Conservation (phyloP, 2,797 vertebrate genomes). For the Squalus acanthias region DNA sequence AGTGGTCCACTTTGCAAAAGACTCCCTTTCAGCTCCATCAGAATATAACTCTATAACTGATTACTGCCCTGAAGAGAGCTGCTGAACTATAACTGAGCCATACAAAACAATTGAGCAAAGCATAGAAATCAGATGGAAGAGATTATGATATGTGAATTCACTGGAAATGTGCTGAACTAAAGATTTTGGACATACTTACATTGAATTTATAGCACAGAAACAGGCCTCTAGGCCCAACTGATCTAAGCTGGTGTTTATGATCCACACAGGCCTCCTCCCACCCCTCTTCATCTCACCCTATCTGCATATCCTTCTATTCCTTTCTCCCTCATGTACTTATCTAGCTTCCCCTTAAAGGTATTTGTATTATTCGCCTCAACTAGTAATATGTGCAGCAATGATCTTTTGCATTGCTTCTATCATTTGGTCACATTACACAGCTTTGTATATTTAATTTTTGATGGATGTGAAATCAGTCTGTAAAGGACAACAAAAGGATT, state of each 20-base stretch:
- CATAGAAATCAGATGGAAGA: background rate
- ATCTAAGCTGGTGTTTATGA: background rate
- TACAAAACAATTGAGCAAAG: background rate
- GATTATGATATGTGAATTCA: background rate
- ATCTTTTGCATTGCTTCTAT: background rate
- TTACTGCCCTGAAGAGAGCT: background rate
- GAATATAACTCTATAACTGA: background rate
- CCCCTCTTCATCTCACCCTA: background rate
- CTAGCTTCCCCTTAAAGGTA: background rate
- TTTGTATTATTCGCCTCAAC: background rate
- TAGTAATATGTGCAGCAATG: background rate
- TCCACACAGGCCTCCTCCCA: background rate
- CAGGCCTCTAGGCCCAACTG: background rate
- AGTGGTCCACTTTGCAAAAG: background rate
- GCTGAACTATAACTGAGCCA: background rate
- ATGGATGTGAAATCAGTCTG: background rate
- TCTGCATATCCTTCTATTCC: background rate
- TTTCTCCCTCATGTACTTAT: background rate
- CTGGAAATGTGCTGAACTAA: background rate
- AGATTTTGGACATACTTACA: background rate
- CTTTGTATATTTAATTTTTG: background rate
- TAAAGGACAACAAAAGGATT: conserved; percentile 11
- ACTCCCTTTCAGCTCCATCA: background rate
- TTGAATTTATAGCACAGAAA: background rate
- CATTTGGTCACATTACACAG: background rate